Conservation (phyloP, 2,888 invertebrate genomes). For the Zele albiditarsus region DNA sequence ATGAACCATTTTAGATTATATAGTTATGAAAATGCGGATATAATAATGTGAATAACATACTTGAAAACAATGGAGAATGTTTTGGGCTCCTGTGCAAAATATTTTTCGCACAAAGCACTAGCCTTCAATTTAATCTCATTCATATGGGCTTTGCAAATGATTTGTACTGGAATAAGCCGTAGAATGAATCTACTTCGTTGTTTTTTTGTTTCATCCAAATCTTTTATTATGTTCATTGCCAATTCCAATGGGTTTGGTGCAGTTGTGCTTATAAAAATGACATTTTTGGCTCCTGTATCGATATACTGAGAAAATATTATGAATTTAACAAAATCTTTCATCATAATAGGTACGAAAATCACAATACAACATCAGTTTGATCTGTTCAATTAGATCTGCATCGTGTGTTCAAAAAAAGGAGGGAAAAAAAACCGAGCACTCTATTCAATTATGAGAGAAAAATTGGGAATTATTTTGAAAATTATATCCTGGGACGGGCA, state of each 20-base stretch:
- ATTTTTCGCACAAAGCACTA: conserved; percentile 81
- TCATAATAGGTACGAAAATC: conserved; percentile 1
- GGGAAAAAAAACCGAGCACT: no score
- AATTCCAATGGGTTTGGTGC: conserved; percentile 84
- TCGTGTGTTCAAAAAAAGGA: no score
- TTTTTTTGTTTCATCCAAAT: conserved; percentile 80
- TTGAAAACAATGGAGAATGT: conserved; percentile 87
- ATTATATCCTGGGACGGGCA: no score
- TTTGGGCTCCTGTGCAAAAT: conserved; percentile 82
- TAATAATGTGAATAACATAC: conserved; percentile 60
- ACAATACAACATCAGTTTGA: no score
- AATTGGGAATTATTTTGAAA: no score
- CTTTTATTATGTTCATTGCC: conserved; percentile 81
- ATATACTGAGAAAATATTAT: conserved; percentile 77
- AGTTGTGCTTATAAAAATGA: conserved; percentile 88
- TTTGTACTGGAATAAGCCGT: conserved; percentile 86
- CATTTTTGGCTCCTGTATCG: conserved; percentile 87
- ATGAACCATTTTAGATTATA: not conserved
- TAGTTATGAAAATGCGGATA: not conserved
- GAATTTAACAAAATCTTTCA: conserved; percentile 16
- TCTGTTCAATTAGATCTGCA: no score
- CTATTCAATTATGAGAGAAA: no score
- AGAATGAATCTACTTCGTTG: conserved; percentile 85
- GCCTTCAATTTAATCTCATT: conserved; percentile 83
- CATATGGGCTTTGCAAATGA: conserved; percentile 83